Conservation (phyloP, 1,140 invertebrate genomes). For the Zaprionus ghesquierei region DNA sequence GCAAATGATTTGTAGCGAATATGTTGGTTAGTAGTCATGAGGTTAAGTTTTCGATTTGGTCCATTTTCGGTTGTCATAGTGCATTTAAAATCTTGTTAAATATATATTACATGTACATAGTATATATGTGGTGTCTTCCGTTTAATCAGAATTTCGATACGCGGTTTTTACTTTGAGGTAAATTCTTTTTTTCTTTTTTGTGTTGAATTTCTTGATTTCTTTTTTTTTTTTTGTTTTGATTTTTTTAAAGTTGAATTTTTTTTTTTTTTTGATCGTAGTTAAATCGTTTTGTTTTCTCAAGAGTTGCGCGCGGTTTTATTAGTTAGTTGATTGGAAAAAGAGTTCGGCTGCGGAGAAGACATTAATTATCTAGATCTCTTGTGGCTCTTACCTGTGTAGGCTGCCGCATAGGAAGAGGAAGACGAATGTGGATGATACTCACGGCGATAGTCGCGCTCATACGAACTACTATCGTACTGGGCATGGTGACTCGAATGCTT, state of each 20-base stretch:
- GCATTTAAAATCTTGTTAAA: constrained; percentile 80
- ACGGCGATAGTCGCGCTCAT: constrained; percentile 77
- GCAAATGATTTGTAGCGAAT: constrained; percentile 38
- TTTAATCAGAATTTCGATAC: constrained; percentile 52
- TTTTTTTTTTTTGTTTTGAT: constrained; percentile 35
- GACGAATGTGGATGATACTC: constrained; percentile 80
- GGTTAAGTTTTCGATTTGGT: constrained; percentile 12
- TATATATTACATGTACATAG: constrained; percentile 31
- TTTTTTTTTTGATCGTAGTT: constrained; percentile 39
- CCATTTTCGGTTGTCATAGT: constrained; percentile 57
- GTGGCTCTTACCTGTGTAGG: constrained; percentile 74
- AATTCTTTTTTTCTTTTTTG: constrained; percentile 28
- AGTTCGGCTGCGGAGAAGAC: constrained; percentile 62
- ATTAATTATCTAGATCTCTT: constrained; percentile 41
- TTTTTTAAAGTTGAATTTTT: constrained; percentile 32
- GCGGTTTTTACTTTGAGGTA: constrained; percentile 50
- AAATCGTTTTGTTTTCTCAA: constrained; percentile 32
- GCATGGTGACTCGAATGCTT: constrained; percentile 80
- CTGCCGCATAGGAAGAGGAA: constrained; percentile 74
- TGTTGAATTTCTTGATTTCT: constrained; percentile 28
- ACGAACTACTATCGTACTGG: constrained; percentile 74
- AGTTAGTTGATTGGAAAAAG: constrained; percentile 40
- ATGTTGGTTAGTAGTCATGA: constrained; percentile 55
- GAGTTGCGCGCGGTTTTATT: constrained; percentile 41
- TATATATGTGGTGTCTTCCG: constrained; percentile 44